Conservation (phyloP, 2,797 vertebrate species). For the Tympanoctomys barrerae region DNA sequence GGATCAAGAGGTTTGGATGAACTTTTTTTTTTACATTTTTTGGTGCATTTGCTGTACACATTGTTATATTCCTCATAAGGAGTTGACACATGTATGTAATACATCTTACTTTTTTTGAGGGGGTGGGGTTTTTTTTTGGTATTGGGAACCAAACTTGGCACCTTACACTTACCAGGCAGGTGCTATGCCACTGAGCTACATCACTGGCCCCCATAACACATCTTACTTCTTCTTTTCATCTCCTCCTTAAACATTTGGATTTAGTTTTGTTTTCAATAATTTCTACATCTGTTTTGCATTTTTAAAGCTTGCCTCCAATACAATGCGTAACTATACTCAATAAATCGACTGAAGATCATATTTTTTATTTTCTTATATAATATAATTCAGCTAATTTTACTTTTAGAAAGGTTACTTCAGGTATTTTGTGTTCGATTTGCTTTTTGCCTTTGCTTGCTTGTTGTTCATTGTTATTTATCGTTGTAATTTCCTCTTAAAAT, state of each 20-base stretch:
- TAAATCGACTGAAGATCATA: neutral
- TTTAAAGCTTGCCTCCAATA: neutral
- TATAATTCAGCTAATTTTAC: neutral
- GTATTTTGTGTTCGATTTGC: neutral
- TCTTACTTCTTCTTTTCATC: neutral
- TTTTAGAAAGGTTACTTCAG: neutral
- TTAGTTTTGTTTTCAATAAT: neutral
- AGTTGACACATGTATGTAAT: neutral
- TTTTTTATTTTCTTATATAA: neutral
- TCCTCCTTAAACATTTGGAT: neutral
- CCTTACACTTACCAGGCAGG: too few relatives aligned
- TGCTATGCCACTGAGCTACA: too few relatives aligned
- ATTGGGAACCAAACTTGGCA: too few relatives aligned
- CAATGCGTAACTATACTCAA: neutral
- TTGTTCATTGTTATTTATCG: neutral
- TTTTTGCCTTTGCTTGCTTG: neutral
- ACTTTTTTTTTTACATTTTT: neutral
- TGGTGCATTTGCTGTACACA: neutral
- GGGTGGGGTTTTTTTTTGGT: too few relatives aligned
- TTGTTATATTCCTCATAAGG: neutral
- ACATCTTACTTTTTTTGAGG: neutral
- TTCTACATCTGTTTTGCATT: neutral
- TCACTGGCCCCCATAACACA: neutral
- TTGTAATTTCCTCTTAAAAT: slow-evolving; percentile 9
- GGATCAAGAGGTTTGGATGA: neutral